Conservation (phyloP, 2,113 vertebrate species). For the Sarotherodon lohbergeri region DNA sequence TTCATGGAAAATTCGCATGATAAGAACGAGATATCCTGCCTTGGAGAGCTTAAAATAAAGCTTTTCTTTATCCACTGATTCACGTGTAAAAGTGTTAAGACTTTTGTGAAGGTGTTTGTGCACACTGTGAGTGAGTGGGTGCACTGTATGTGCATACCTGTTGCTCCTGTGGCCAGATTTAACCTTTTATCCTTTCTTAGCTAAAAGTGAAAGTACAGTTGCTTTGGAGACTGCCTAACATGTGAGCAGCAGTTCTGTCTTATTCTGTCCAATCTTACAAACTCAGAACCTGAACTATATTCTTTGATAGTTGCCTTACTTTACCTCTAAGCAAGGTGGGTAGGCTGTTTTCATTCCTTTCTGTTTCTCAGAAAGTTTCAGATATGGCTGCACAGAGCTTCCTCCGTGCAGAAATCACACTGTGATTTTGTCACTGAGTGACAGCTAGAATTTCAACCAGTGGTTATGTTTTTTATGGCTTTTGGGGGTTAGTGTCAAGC, state of each 20-base stretch:
- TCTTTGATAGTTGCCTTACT: not conserved
- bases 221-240: not conserved
- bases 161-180: not conserved
- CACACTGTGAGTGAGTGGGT: not conserved
- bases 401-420: not conserved
- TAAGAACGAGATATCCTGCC: not conserved
- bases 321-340: not conserved
- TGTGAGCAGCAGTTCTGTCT: not conserved
- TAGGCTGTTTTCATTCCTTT: not conserved
- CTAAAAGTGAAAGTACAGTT: not conserved
- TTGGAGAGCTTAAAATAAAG: not conserved
- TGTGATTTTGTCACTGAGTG: not conserved
- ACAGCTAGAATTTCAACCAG: not conserved
- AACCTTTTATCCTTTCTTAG: not conserved
- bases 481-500: not conserved
- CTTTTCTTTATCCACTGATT: not conserved
- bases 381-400: not conserved
- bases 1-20: not conserved
- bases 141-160: not conserved
- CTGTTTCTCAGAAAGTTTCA: not conserved
- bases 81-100: not conserved
- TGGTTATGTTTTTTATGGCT: not conserved
- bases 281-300: not conserved
- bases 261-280: not conserved
- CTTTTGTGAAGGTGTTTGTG: not conserved